These are phyloP conservation scores for Plebejus melissa DNA, from an alignment of 2,888 invertebrate genomes.

Conservation along the genomic window DNA sequence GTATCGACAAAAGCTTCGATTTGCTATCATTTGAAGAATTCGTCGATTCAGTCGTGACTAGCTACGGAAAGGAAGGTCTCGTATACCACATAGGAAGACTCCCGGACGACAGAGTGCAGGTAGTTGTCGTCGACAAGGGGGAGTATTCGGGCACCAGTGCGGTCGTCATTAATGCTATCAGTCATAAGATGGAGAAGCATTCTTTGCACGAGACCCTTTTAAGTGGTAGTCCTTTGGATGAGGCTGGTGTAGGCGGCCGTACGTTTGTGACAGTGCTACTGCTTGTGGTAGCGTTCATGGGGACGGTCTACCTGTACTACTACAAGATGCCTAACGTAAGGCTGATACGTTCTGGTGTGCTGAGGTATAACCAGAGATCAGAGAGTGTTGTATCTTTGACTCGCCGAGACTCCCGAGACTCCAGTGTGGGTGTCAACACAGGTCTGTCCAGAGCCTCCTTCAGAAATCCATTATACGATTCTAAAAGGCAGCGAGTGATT, in stretches of 20 bases:
- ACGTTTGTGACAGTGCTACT: constrained; percentile 62
- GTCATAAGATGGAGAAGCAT: constrained; percentile 45
- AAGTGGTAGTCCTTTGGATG: constrained; percentile 58
- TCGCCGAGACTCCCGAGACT: constrained; percentile 64
- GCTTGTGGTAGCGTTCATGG: constrained; percentile 49
- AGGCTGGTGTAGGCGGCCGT: constrained; percentile 52
- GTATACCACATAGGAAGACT: constrained; percentile 56
- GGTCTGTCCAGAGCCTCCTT: constrained; percentile 50
- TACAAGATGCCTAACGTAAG: constrained; percentile 51
- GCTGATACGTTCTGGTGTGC: constrained; percentile 43
- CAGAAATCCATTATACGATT: constrained; percentile 66
- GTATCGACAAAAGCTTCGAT: constrained; percentile 53
- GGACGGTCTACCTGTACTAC: constrained; percentile 57
- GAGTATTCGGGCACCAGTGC: constrained; percentile 59
- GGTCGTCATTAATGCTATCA: constrained; percentile 51
- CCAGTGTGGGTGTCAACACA: constrained; percentile 45
- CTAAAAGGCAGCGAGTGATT: constrained; percentile 58
- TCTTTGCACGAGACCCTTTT: constrained; percentile 50
- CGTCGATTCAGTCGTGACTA: constrained; percentile 46
- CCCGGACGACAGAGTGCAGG: constrained; percentile 49
- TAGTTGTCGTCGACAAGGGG: constrained; percentile 59
- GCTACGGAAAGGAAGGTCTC: constrained; percentile 45
- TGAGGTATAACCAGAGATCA: constrained; percentile 58
- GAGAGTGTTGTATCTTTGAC: constrained; percentile 68
- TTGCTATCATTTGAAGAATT: constrained; percentile 50